A percentile compares a stretch with the other conserved stretches of the same genome.
Evolutionary conservation across 2,797 vertebrate species (phyloP).

Genomic region (Hemitrygon akajei): DNA sequence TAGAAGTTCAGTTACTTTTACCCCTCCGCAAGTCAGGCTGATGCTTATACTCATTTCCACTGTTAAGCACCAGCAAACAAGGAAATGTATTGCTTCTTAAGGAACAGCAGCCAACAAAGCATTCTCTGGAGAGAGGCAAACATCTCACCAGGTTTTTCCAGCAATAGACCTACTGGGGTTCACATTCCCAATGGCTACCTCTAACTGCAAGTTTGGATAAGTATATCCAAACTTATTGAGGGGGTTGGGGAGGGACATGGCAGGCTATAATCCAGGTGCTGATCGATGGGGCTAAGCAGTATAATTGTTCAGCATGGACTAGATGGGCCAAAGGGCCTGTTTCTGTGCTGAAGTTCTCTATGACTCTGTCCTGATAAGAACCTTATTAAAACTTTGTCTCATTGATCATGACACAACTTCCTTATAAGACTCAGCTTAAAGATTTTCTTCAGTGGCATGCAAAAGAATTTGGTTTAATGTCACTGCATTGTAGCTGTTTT

Average conservation of each 20-base stretch:
- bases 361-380: neutral
- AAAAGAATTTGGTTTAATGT: neutral
- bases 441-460: neutral
- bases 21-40: neutral
- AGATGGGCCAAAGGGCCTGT: too few species aligned
- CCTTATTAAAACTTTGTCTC: neutral
- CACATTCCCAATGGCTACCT: too few species aligned
- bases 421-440: neutral
- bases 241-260: too few species aligned
- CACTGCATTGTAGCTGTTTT: neutral
- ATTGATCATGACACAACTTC: neutral
- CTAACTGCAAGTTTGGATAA: too few species aligned
- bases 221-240: too few species aligned
- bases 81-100: neutral
- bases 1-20: too few species aligned
- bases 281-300: too few species aligned
- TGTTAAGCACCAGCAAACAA: neutral
- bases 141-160: neutral
- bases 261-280: too few species aligned
- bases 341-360: too few species aligned
- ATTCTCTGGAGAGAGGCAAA: neutral
- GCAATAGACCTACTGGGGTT: too few species aligned
- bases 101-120: neutral
- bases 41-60: neutral
- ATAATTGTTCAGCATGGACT: too few species aligned